Conservation (phyloP, 2,113 vertebrate genomes). For the Brevimyrus niger region DNA sequence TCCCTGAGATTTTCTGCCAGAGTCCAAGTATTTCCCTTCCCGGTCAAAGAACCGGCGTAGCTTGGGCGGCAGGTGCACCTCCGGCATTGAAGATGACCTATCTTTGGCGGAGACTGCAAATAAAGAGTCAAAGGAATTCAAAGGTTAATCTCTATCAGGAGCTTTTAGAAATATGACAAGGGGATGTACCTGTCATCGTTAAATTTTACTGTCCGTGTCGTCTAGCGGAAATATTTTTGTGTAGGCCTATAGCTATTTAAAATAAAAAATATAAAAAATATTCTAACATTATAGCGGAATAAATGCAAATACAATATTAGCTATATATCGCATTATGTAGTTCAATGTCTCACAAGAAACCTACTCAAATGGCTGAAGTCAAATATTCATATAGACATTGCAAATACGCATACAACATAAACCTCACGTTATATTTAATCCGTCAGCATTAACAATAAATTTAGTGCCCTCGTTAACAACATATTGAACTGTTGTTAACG, state of each 20-base stretch:
- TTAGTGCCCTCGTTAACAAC: neutral
- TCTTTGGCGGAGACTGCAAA: constrained; percentile 62
- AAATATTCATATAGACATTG: neutral
- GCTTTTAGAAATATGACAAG: neutral
- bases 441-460: neutral
- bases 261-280: neutral
- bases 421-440: neutral
- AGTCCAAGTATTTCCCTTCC: constrained; percentile 46
- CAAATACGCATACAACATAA: neutral
- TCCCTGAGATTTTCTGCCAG: constrained; percentile 20
- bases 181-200: neutral
- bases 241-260: neutral
- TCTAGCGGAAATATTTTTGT: neutral
- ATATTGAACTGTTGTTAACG: neutral
- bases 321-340: neutral
- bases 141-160: neutral
- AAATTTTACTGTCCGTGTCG: neutral
- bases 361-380: neutral
- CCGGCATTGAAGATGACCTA: constrained; percentile 55
- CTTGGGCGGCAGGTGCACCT: constrained; percentile 69
- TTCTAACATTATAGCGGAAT: neutral
- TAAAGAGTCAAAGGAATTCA: constrained; percentile 16
- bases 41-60: constrained; percentile 65
- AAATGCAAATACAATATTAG: neutral
- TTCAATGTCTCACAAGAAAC: neutral